phyloP scores from a whole-genome alignment of 2,797 vertebrate genomes.

The Aratinga solstitialis region DNA sequence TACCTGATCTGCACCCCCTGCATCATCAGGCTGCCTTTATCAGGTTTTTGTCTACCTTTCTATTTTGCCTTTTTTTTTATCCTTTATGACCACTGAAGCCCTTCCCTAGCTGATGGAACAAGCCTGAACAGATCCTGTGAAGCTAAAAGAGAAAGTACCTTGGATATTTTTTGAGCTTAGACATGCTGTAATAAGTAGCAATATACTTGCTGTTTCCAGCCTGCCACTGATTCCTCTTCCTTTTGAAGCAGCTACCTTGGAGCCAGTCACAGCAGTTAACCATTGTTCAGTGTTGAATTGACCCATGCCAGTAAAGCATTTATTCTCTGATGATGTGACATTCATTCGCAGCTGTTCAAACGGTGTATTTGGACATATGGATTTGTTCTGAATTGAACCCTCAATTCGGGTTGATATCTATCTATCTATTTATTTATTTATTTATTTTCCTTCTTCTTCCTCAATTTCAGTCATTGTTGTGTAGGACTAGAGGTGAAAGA shows the following conservation, averaged over 20 bases:
- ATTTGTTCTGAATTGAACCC: neutral
- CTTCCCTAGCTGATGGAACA: neutral
- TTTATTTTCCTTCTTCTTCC: rapidly evolving
- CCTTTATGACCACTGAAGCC: neutral
- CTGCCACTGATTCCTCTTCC: neutral
- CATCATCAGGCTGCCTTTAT: neutral
- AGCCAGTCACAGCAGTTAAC: conserved; percentile 47
- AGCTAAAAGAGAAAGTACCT: neutral
- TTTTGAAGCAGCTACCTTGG: conserved; percentile 23
- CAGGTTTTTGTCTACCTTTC: neutral
- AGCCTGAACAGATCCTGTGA: neutral
- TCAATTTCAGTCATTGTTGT: conserved; percentile 83
- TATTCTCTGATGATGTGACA: neutral
- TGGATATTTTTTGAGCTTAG: neutral
- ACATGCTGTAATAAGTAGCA: neutral
- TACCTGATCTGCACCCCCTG: neutral
- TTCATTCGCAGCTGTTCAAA: conserved; percentile 48
- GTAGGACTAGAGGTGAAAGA: conserved; percentile 84
- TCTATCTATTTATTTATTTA: too few relatives aligned
- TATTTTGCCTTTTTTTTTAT: neutral
- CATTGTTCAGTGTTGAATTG: conserved; percentile 26
- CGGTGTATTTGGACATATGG: neutral
- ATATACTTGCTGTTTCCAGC: neutral
- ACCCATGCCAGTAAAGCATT: conserved; percentile 42
- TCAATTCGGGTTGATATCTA: neutral